Conservation (phyloP, 2,797 vertebrate species). For the Heteromormyrus szaboi region DNA sequence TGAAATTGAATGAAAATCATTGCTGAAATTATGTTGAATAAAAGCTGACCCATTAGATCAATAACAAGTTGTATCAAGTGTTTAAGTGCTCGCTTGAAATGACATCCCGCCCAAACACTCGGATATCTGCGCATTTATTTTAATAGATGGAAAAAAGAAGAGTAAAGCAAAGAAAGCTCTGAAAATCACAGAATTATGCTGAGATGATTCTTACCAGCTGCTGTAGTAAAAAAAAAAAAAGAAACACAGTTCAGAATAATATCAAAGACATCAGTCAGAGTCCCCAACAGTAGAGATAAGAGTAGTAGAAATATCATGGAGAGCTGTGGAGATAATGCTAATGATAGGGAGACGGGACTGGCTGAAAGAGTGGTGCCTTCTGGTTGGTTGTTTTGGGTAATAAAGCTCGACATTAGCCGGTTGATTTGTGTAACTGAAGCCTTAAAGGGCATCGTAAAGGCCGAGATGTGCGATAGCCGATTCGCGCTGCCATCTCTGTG, state of each 20-base stretch:
- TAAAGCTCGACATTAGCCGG: not conserved
- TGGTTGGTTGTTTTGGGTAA: not conserved
- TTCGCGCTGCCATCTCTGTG: not conserved
- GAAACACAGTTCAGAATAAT: not conserved
- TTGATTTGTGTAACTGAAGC: not conserved
- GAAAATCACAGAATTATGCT: not conserved
- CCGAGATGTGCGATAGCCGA: not conserved
- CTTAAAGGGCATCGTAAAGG: not conserved
- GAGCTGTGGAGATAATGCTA: not conserved
- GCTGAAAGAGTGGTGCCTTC: not conserved
- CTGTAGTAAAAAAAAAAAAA: not conserved
- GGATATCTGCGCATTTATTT: not conserved
- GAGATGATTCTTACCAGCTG: not conserved
- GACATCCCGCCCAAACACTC: not conserved
- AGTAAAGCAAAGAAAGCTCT: not conserved
- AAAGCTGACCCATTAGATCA: not conserved
- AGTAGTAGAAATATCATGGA: not conserved
- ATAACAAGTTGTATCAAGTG: slow-evolving; percentile 7
- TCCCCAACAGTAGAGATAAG: not conserved
- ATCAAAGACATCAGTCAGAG: not conserved
- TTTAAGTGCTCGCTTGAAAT: slow-evolving; percentile 12
- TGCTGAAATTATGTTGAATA: slow-evolving; percentile 2
- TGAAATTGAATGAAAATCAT: slow-evolving; percentile 1
- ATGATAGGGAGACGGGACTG: not conserved
- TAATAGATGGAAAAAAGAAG: not conserved